phyloP scores from a whole-genome alignment of 2,797 vertebrate genomes.

The Tapera naevia region DNA sequence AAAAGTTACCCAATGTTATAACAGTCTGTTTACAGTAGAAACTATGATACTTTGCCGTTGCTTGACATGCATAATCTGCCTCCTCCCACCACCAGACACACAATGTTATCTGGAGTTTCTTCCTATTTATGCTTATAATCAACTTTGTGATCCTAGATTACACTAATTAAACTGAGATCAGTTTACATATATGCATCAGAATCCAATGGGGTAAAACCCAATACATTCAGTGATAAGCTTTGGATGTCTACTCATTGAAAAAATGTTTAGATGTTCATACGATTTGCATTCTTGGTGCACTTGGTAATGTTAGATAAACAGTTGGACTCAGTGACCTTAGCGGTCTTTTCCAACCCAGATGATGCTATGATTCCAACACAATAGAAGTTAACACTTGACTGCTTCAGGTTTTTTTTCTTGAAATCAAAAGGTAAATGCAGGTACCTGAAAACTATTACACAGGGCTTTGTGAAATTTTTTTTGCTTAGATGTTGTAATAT shows the following conservation, averaged over 20 bases:
- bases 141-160: not conserved
- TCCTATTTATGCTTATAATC: not conserved
- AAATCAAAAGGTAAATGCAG: not conserved
- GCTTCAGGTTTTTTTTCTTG: not conserved
- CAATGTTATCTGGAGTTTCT: not conserved
- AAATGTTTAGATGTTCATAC: not conserved
- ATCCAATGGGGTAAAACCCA: not conserved
- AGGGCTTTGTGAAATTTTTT: not conserved
- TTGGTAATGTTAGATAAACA: too few species aligned
- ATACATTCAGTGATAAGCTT: not conserved
- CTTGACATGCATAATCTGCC: not conserved
- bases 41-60: not conserved
- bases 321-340: too few species aligned
- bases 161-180: not conserved
- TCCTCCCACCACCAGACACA: rapidly evolving
- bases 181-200: not conserved
- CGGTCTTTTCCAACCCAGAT: too few species aligned
- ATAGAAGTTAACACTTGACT: not conserved
- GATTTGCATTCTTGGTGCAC: too few species aligned
- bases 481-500: not conserved
- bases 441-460: not conserved
- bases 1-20: not conserved
- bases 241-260: not conserved
- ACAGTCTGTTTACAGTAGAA: not conserved
- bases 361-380: too few species aligned